A percentile compares a stretch with the other conserved stretches of the same genome.
These are phyloP conservation scores for Lordiphosa collinella DNA, from an alignment of 1,140 invertebrate genomes.

Conservation along the genomic window DNA sequence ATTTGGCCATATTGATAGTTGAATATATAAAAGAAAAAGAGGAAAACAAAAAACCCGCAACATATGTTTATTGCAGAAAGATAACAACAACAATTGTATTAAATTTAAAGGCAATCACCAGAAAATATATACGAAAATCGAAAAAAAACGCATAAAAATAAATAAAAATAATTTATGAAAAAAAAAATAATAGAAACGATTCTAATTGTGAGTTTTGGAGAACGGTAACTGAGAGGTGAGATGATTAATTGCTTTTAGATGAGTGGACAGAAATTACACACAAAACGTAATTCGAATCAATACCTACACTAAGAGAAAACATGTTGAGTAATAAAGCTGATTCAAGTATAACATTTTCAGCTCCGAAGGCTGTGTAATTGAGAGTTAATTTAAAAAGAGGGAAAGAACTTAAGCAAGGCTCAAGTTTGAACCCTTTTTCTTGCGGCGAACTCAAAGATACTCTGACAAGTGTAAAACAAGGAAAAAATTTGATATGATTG, in stretches of 20 bases:
- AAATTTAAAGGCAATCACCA: slow-evolving; percentile 78
- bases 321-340: too few relatives aligned
- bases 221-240: slow-evolving; percentile 62
- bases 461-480: too few relatives aligned
- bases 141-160: slow-evolving; percentile 63
- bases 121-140: slow-evolving; percentile 52
- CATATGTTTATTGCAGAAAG: slow-evolving; percentile 1
- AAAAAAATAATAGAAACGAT: slow-evolving; percentile 62
- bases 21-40: slow-evolving; percentile 65
- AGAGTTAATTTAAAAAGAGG: too few relatives aligned
- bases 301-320: too few relatives aligned
- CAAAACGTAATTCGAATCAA: slow-evolving; percentile 1
- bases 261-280: slow-evolving; percentile 59
- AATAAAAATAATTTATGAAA: slow-evolving; percentile 79
- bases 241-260: slow-evolving; percentile 65
- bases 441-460: too few relatives aligned
- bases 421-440: too few relatives aligned
- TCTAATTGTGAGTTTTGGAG: slow-evolving; percentile 46
- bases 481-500: too few relatives aligned
- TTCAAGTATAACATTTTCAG: too few relatives aligned
- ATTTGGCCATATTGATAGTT: slow-evolving; percentile 79
- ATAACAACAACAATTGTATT: slow-evolving; percentile 58
- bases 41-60: slow-evolving; percentile 21
- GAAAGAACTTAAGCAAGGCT: too few relatives aligned
- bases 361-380: too few relatives aligned